A percentile compares a stretch with the other conserved stretches of the same genome.
These are phyloP conservation scores for Uloborus diversus DNA, from an alignment of 1,140 invertebrate species.

Conservation along the genomic window DNA sequence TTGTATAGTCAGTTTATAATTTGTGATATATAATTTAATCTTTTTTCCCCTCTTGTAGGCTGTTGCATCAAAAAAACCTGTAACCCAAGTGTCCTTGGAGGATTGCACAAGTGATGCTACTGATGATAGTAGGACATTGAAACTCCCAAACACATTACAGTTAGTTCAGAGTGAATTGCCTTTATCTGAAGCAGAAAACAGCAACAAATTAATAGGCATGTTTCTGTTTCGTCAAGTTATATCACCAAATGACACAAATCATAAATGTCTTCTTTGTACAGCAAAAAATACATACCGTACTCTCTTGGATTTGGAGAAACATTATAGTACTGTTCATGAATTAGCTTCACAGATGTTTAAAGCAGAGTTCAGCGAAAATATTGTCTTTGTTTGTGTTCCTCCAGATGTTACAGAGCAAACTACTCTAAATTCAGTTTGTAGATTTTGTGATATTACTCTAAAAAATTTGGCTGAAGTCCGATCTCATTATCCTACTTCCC, in stretches of 20 bases:
- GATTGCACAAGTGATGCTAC: constrained; percentile 13
- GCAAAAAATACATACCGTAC: constrained; percentile 49
- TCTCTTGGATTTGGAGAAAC: constrained; percentile 50
- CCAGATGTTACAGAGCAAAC: constrained; percentile 45
- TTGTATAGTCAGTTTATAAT: no score
- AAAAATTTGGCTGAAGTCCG: constrained; percentile 48
- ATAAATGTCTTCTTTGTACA: constrained; percentile 58
- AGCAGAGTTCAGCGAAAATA: constrained; percentile 60
- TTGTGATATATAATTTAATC: no score
- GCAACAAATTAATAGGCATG: constrained; percentile 54
- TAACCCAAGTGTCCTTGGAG: neutral
- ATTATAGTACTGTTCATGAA: constrained; percentile 59
- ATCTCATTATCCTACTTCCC: constrained; percentile 54
- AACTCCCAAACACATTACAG: constrained; percentile 59
- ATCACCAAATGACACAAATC: constrained; percentile 51
- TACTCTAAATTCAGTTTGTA: constrained; percentile 44
- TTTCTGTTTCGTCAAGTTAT: constrained; percentile 59
- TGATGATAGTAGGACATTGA: constrained; percentile 40
- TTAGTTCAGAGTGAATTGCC: constrained; percentile 60
- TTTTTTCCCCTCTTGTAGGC: no score
- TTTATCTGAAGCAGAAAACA: constrained; percentile 53
- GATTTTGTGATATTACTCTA: constrained; percentile 43
- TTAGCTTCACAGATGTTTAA: constrained; percentile 54
- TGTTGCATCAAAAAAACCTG: neutral
- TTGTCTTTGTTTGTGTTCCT: constrained; percentile 61